A percentile compares a stretch with the other conserved stretches of the same genome.
Evolutionary conservation across 1,140 invertebrate genomes (phyloP).

Genomic region (Probaryconus sp.): DNA sequence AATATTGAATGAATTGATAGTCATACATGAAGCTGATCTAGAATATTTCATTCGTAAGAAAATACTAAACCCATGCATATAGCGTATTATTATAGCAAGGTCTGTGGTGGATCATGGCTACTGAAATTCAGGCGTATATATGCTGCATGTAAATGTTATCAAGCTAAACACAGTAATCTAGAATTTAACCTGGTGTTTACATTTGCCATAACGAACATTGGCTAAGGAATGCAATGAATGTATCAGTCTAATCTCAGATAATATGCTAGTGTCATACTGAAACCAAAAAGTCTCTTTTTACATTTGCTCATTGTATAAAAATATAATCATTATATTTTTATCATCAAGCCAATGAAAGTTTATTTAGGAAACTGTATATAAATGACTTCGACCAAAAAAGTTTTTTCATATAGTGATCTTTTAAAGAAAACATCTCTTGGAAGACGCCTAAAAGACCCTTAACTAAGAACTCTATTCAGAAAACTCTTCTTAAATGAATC

Average conservation of each 20-base stretch:
- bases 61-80: neutral
- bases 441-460: too few species aligned
- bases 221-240: slow-evolving; percentile 25
- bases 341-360: too few species aligned
- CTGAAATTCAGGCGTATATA: slow-evolving; percentile 67
- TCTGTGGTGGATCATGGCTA: slow-evolving; percentile 43
- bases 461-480: too few species aligned
- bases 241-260: slow-evolving; percentile 34
- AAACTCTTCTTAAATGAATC: too few species aligned
- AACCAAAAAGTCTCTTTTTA: too few species aligned
- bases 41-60: neutral
- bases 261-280: slow-evolving; percentile 4
- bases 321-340: slow-evolving; percentile 7
- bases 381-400: too few species aligned
- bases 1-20: neutral
- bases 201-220: slow-evolving; percentile 55
- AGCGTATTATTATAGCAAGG: slow-evolving; percentile 17
- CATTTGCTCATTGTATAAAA: too few species aligned
- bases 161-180: slow-evolving; percentile 70
- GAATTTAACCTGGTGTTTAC: slow-evolving; percentile 71
- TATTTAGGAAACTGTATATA: too few species aligned
- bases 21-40: neutral
- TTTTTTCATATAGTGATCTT: too few species aligned
- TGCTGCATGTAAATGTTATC: slow-evolving; percentile 75
- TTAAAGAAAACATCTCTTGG: too few species aligned